These are phyloP conservation scores for Acrossocheilus fasciatus DNA, from an alignment of 2,797 vertebrate genomes.

Conservation along the genomic window DNA sequence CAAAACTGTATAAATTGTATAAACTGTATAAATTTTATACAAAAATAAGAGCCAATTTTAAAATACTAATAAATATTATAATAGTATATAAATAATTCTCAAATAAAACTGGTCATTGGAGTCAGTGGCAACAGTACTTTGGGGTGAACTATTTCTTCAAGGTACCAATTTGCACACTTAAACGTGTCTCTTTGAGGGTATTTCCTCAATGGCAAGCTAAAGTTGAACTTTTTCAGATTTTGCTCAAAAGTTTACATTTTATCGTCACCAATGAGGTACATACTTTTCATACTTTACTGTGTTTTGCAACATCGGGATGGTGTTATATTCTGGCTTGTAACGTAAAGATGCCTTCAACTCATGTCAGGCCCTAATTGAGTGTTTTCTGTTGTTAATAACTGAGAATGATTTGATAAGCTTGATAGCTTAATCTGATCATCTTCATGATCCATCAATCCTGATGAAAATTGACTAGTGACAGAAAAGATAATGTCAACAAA, in stretches of 20 bases:
- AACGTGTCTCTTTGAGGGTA: not conserved
- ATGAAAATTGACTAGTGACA: not conserved
- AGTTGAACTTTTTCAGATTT: not conserved
- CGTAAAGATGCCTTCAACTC: not conserved
- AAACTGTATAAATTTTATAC: not conserved
- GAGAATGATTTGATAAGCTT: constrained; percentile 18
- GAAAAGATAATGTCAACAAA: constrained; percentile 11
- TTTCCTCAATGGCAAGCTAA: not conserved
- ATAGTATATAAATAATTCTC: not conserved
- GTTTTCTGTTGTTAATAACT: not conserved
- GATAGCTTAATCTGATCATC: not conserved
- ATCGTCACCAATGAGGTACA: not conserved
- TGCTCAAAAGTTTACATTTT: not conserved
- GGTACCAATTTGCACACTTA: not conserved
- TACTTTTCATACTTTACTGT: not conserved
- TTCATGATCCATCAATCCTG: not conserved
- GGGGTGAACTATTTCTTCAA: not conserved
- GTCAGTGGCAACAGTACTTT: not conserved
- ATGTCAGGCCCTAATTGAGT: not conserved
- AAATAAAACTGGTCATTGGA: not conserved
- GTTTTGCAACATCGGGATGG: not conserved
- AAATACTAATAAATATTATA: not conserved
- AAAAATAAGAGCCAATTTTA: not conserved
- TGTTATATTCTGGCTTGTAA: not conserved
- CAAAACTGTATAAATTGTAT: not conserved